These are phyloP conservation scores for Marisa cornuarietis DNA, from an alignment of 1,140 invertebrate genomes.

Conservation along the genomic window DNA sequence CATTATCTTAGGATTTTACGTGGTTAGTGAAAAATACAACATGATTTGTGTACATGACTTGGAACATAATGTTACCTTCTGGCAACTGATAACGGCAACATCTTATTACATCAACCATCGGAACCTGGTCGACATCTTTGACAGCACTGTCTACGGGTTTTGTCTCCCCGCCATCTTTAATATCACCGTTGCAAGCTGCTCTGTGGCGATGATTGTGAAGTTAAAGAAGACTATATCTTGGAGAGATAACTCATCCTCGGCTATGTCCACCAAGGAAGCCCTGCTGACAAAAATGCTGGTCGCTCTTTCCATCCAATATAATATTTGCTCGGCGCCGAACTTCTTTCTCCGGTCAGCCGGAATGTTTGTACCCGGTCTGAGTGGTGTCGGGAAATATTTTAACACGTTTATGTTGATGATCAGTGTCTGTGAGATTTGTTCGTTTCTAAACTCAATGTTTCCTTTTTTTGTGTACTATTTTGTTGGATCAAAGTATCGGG, in stretches of 20 bases:
- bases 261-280: background rate
- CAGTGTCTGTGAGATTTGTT: no score
- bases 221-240: background rate
- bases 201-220: background rate
- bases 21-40: background rate
- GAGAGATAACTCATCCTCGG: background rate
- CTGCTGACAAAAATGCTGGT: constrained; percentile 9
- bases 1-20: background rate
- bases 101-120: background rate
- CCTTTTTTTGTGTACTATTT: no score
- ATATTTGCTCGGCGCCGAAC: no score
- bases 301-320: background rate
- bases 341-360: no score
- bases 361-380: no score
- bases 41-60: background rate
- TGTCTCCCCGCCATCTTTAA: background rate
- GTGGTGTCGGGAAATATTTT: no score
- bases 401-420: no score
- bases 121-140: constrained; percentile 1
- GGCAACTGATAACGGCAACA: background rate
- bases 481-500: no score
- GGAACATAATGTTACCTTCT: background rate
- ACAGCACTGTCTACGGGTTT: background rate
- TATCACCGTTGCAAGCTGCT: background rate
- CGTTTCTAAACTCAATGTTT: no score